A percentile compares a stretch with the other conserved stretches of the same genome.
phyloP scores from a whole-genome alignment of 2,113 vertebrate species.

The Heliornis fulica region DNA sequence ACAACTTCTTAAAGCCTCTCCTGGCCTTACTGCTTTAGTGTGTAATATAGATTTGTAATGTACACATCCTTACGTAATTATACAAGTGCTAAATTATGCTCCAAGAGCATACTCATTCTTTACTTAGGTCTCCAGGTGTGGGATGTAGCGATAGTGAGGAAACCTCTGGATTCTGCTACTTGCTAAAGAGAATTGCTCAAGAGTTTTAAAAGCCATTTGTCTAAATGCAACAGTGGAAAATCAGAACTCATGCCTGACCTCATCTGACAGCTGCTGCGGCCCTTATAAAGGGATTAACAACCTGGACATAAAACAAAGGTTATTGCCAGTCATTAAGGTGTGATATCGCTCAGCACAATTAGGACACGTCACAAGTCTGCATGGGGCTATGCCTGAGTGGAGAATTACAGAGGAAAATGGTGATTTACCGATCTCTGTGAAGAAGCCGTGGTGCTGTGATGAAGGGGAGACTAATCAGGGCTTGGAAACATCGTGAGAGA shows the following conservation, averaged over 20 bases:
- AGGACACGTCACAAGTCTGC: constrained; percentile 5
- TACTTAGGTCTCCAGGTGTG: neutral
- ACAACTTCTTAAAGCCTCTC: neutral
- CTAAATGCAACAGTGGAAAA: neutral
- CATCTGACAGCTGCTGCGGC: neutral
- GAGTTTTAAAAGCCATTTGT: neutral
- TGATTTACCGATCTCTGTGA: neutral
- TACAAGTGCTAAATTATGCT: neutral
- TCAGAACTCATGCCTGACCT: constrained; percentile 37
- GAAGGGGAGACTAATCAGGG: neutral
- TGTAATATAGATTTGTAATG: neutral
- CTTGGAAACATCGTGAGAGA: neutral
- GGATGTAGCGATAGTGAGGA: neutral
- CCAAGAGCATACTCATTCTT: neutral
- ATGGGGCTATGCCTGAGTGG: neutral
- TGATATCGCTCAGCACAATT: neutral
- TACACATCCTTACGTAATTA: neutral
- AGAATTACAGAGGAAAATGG: constrained; percentile 13
- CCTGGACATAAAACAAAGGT: constrained; percentile 26
- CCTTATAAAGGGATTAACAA: constrained; percentile 59
- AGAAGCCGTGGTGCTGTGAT: neutral
- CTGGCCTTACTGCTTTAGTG: neutral
- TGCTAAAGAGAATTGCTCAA: neutral
- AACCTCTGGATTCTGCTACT: neutral
- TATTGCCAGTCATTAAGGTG: constrained; percentile 39